Conservation (phyloP, 2,888 invertebrate genomes). For the Cryptosula pallasiana region DNA sequence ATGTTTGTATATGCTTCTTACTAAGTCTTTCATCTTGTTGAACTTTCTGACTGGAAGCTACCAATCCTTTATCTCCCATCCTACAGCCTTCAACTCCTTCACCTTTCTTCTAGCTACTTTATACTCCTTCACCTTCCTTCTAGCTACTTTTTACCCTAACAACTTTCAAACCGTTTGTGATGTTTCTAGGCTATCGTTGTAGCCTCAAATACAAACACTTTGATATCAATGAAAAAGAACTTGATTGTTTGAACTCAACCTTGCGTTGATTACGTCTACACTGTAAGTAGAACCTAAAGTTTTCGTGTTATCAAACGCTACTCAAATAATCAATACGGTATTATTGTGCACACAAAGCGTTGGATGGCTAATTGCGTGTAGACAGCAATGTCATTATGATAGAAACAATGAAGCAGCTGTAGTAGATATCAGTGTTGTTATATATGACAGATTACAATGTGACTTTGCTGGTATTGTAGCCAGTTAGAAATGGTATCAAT, state of each 20-base stretch:
- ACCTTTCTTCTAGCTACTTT: too few relatives aligned
- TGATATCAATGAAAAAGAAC: too few relatives aligned
- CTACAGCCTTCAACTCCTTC: too few relatives aligned
- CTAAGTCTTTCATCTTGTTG: constrained; percentile 15
- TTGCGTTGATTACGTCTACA: too few relatives aligned
- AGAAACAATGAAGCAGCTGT: neutral
- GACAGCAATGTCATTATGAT: neutral
- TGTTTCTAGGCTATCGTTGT: neutral
- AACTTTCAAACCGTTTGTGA: neutral
- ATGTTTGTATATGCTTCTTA: constrained; percentile 19
- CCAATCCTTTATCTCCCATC: neutral
- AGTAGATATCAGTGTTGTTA: neutral
- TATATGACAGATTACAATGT: neutral
- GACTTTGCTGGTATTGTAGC: neutral
- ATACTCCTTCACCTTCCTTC: too few relatives aligned
- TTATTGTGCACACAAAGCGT: neutral
- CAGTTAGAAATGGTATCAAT: neutral
- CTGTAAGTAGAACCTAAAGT: too few relatives aligned
- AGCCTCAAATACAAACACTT: neutral
- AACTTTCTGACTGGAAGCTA: neutral
- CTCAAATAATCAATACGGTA: neutral
- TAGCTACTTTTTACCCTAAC: too few relatives aligned
- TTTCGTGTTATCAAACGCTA: too few relatives aligned
- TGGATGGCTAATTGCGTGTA: neutral
- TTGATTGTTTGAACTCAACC: too few relatives aligned